These are phyloP conservation scores for Agrotis ipsilon DNA, from an alignment of 2,888 invertebrate genomes.

Conservation along the genomic window DNA sequence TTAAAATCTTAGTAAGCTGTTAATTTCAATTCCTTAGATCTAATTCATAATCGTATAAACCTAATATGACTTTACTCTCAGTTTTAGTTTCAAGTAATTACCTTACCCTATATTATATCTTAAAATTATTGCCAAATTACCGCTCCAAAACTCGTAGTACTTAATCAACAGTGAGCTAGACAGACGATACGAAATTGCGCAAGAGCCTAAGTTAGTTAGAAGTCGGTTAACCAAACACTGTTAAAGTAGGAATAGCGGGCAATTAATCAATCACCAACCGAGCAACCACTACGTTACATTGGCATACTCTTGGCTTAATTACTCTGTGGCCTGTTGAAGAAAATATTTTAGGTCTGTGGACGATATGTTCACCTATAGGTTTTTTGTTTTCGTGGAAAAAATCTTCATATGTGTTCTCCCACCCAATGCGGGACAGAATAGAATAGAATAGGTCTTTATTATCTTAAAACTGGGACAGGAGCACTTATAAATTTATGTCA, in stretches of 20 bases:
- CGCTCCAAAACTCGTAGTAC: slow-evolving; percentile 25
- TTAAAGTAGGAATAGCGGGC: slow-evolving; percentile 48
- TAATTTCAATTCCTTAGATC: too few relatives aligned
- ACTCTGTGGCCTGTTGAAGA: slow-evolving; percentile 32
- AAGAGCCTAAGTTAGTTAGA: slow-evolving; percentile 42
- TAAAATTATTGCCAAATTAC: slow-evolving; percentile 15
- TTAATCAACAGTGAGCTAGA: slow-evolving; percentile 22
- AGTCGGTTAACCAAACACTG: slow-evolving; percentile 47
- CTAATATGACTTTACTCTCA: neutral
- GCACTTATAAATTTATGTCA: neutral
- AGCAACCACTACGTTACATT: slow-evolving; percentile 51
- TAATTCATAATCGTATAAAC: too few relatives aligned
- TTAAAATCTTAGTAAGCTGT: too few relatives aligned
- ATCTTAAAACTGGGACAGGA: too few relatives aligned
- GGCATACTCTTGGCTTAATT: slow-evolving; percentile 60
- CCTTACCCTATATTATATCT: neutral
- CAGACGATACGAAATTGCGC: slow-evolving; percentile 20
- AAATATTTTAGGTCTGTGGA: slow-evolving; percentile 12
- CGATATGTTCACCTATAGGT: neutral
- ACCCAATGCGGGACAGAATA: too few relatives aligned
- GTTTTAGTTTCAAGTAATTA: neutral
- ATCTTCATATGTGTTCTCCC: too few relatives aligned
- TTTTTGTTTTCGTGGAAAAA: too few relatives aligned
- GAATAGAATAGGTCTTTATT: too few relatives aligned
- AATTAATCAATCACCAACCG: slow-evolving; percentile 70